Evolutionary conservation across 1,140 invertebrate species (phyloP).

Genomic region (Anadara kagoshimensis): DNA sequence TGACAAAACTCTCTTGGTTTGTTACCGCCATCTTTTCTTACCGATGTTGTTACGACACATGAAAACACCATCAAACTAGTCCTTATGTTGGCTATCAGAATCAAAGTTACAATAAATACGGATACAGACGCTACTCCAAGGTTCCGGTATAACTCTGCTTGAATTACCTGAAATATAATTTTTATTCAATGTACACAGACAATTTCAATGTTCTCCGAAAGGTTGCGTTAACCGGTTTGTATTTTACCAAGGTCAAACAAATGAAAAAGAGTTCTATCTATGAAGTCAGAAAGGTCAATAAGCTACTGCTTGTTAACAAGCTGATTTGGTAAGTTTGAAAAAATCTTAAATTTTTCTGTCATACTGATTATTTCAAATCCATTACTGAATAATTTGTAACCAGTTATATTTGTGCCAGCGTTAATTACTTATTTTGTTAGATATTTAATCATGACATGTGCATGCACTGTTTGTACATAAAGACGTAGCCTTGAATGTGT

Average conservation of each 20-base stretch:
- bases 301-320: no score
- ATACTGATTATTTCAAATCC: no score
- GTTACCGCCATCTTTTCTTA: slow-evolving; percentile 26
- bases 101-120: slow-evolving; percentile 86
- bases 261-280: not conserved
- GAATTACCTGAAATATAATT: slow-evolving; percentile 71
- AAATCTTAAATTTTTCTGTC: not conserved
- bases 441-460: no score
- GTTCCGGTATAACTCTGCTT: slow-evolving; percentile 83
- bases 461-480: no score
- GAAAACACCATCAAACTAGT: slow-evolving; percentile 85
- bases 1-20: no score
- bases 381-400: no score
- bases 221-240: not conserved
- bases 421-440: no score
- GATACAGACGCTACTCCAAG: slow-evolving; percentile 84
- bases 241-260: no score
- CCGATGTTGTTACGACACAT: slow-evolving; percentile 84
- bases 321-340: not conserved
- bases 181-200: not conserved
- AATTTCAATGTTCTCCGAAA: not conserved
- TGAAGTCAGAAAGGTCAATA: no score
- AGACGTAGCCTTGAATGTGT: no score
- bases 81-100: slow-evolving; percentile 85
- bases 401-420: no score